Base-by-base conservation (phyloP, 2,888 invertebrate genomes). In the Andricus quercusramuli region DNA sequence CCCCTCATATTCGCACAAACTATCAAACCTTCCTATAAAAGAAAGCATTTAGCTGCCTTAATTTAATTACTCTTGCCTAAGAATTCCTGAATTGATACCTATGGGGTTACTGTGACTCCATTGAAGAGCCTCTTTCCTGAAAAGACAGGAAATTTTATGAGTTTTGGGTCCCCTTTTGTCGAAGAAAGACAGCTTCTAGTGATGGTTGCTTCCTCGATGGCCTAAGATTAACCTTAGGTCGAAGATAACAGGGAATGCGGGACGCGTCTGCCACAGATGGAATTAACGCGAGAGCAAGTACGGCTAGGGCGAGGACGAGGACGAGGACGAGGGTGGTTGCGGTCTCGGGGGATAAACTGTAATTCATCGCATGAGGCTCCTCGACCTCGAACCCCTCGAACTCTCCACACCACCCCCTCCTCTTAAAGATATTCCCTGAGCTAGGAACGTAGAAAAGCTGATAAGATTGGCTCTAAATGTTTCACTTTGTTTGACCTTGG, bases 281-380 rank as follows among this genome's bases (percentile, higher is more conserved):
- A 84, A 85, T 85, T 84, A 85, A 85, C 83, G 82, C 81, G 77
- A 83, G 81, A 83, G 81, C 83, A 80, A 83, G 83, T 78, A 85
- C 80, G 37, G 37, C 37, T 37, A 59, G 20, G 29, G 22, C 51
- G 29, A 32, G 47, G 32, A 70, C 25, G 51, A 59, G 29, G 29
- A 22, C 56, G 47, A 32, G 47, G 74, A 56, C 29, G 74, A 56
- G 74, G 74, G 74, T 74, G 56, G 56, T 74, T 74, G 37, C 56
- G 32, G 74, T 74, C 74, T 83, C 62, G 15, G 82, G 83, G 86
- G 83, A 51, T 82, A 62, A 79, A 62, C 56, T 80, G 84, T 85
- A 85, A 85, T 83, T 84, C 86, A 83, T 86, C 86, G 84, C 84
- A 80, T 82, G 83, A 82, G 83, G 83, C 84, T 83, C 80, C 85